A percentile compares a stretch with the other conserved stretches of the same genome.
Conservation (phyloP, 2,113 vertebrate genomes). For the Eretmochelys imbricata region DNA sequence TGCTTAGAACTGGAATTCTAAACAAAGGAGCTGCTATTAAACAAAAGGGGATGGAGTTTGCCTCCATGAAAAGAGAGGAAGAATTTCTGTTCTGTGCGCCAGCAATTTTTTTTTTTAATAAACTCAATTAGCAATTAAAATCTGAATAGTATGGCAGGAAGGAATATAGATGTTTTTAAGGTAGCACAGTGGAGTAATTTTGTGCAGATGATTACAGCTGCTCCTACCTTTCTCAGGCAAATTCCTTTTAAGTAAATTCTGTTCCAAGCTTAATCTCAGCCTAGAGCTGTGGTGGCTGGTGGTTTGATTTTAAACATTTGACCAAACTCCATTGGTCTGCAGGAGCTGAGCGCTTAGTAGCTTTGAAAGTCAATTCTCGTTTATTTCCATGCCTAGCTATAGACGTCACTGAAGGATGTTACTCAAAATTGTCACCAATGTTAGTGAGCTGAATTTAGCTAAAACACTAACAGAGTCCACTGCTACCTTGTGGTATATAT, state of each 20-base stretch:
- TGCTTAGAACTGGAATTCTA: slow-evolving; percentile 38
- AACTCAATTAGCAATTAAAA: slow-evolving; percentile 27
- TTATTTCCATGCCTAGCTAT: slow-evolving; percentile 57
- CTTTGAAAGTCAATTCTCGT: slow-evolving; percentile 18
- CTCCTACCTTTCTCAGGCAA: slow-evolving; percentile 43
- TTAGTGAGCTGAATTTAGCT: neutral
- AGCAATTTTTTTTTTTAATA: slow-evolving; percentile 8
- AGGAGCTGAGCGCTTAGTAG: neutral
- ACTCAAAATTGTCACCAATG: neutral
- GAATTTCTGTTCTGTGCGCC: slow-evolving; percentile 18
- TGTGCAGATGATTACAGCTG: neutral
- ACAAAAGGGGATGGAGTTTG: slow-evolving; percentile 51
- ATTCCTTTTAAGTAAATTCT: slow-evolving; percentile 62
- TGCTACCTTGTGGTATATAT: neutral
- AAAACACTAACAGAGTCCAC: fast-evolving
- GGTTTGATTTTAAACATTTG: neutral
- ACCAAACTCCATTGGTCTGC: slow-evolving; percentile 13
- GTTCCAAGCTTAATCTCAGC: slow-evolving; percentile 20
- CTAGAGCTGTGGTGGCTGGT: neutral
- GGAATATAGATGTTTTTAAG: slow-evolving; percentile 9
- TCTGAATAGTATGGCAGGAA: neutral
- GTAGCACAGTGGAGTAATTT: slow-evolving; percentile 1
- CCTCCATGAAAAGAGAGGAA: neutral
- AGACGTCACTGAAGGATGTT: slow-evolving; percentile 14
- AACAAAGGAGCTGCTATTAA: slow-evolving; percentile 69